Base-by-base conservation (phyloP, 2,888 invertebrate species). In the Drepana falcataria region DNA sequence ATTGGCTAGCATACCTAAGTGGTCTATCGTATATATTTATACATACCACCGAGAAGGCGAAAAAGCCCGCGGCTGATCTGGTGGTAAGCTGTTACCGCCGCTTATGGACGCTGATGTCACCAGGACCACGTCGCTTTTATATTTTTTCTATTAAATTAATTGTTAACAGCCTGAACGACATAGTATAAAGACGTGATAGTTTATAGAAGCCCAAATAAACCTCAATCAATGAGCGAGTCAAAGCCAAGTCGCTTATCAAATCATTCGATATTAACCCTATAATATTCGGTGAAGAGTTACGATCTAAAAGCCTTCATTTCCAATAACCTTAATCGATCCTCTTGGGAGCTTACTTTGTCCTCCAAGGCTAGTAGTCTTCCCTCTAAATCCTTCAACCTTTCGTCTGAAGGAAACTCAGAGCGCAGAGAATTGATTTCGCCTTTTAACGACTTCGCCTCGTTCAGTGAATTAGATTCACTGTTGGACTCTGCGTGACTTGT, bases 291-390 rank as follows among this genome's bases (percentile, higher is more conserved):
- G 44, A 9, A 44, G 9, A 44, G 3, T 7, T 44, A 21, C 9
- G 44, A 9, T 9, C 9, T 9, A 7, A 51, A 34, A 4, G 9
- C 34, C 0, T 54, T 51, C 55, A 57, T 59, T 51, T 76, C 76
- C n/a, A 81, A 44, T 48, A 55, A 55, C 3, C 53, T 52, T 49
- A 84, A 51, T 49, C 69, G 75, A 0, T 71, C 68, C 48, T 78
- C 77, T 5, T 79, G 61, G 21, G 53, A 35, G 6, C 60, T 53
- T 2, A 84, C 58, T 61, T 69, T 71, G 1, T 68, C 64, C 0
- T 65, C 65, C 35, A 83, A 62, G 2, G 61, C 48, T 6, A 61
- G 59, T 2, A 75, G 49, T 63, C 68, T 73, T 4, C 58, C 55
- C 49, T 66, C 64, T 0, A 75, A 47, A 4, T 58, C 60, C 0